These are phyloP conservation scores for Morpho deidamia DNA, from an alignment of 2,888 invertebrate species.

Conservation along the genomic window DNA sequence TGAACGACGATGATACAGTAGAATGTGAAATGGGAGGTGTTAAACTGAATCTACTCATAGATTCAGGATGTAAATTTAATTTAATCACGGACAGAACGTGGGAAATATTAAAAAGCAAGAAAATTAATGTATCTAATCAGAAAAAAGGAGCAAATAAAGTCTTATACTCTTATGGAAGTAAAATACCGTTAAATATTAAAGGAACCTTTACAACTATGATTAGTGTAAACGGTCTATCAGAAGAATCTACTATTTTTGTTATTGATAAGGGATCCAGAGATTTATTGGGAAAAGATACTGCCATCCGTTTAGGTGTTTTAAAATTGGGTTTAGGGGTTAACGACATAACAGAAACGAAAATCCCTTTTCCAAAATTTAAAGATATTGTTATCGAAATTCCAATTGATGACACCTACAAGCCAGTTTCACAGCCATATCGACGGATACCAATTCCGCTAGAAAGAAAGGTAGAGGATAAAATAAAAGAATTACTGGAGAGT, in stretches of 20 bases:
- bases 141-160: too few species aligned
- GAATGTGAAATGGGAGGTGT: too few species aligned
- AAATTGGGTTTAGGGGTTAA: slow-evolving; percentile 15
- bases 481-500: slow-evolving; percentile 15
- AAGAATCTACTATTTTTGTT: too few species aligned
- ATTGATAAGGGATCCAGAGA: slow-evolving; percentile 11
- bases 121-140: too few species aligned
- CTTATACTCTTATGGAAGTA: too few species aligned
- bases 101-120: slow-evolving; percentile 2
- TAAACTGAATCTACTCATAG: not conserved
- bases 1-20: too few species aligned
- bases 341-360: slow-evolving; percentile 5
- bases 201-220: too few species aligned
- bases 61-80: slow-evolving; percentile 19
- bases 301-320: too few species aligned
- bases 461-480: slow-evolving; percentile 25
- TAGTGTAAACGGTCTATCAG: too few species aligned
- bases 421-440: slow-evolving; percentile 22
- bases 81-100: slow-evolving; percentile 10
- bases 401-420: slow-evolving; percentile 19
- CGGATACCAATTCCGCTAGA: slow-evolving; percentile 24
- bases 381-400: slow-evolving; percentile 23
- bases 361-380: slow-evolving; percentile 24
- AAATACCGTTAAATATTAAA: too few species aligned
- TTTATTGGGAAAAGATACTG: slow-evolving; percentile 24